A percentile compares a stretch with the other conserved stretches of the same genome.
phyloP scores from a whole-genome alignment of 1,140 invertebrate species.

The Drosophila kanapiae region DNA sequence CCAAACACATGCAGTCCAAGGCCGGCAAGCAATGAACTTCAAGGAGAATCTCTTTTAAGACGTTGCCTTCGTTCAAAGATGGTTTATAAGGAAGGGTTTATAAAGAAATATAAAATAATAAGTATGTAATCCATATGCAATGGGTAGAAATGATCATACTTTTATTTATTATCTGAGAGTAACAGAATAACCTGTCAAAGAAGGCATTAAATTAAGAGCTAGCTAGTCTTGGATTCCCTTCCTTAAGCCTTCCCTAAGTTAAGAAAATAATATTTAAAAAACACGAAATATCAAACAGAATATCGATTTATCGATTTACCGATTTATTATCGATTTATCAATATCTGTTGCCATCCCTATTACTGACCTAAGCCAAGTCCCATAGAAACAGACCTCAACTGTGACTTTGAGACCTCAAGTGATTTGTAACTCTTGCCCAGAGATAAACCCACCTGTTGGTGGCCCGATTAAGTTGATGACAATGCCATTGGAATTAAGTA shows the following conservation, averaged over 20 bases:
- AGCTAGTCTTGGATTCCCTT: too few relatives aligned
- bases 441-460: neutral
- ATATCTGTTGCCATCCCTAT: neutral
- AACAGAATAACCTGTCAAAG: too few relatives aligned
- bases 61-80: neutral
- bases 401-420: neutral
- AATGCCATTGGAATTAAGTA: neutral
- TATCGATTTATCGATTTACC: too few relatives aligned
- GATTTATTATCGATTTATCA: neutral
- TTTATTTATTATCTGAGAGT: too few relatives aligned
- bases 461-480: neutral
- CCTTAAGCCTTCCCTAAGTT: too few relatives aligned
- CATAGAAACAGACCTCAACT: neutral
- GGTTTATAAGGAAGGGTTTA: too few relatives aligned
- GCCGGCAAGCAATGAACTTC: neutral
- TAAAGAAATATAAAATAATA: neutral
- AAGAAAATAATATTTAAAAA: too few relatives aligned
- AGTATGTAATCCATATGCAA: neutral
- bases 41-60: neutral
- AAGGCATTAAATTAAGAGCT: too few relatives aligned
- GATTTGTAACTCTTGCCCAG: neutral
- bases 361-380: slow-evolving; percentile 5
- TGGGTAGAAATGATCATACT: too few relatives aligned
- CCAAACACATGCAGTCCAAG: neutral
- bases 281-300: too few relatives aligned